Base-by-base conservation (phyloP, 2,113 vertebrate species). In the Stigmatopora nigra region DNA sequence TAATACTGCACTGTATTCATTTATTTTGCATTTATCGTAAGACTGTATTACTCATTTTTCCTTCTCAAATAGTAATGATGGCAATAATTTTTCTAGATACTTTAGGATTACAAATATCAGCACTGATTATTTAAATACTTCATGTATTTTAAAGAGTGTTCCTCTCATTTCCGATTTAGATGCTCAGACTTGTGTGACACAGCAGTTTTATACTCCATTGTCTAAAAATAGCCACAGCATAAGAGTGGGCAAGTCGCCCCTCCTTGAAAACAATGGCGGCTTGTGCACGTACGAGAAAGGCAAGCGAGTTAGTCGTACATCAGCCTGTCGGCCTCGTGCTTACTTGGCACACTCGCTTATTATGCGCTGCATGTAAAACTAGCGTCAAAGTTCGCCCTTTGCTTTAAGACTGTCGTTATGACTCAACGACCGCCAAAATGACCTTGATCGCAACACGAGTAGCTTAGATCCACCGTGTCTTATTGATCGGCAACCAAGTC, bases 321-420 rank as follows among this genome's bases (percentile, higher is more conserved):
- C 58, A 64, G 68, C 58, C 51, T 78, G 81, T 86, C 71, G 63
- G 51, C 77, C 87, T 85, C 70, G 83, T 74, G 81, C 84, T 78
- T 67, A 70, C 73, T 87, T 84, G 85, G 82, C 85, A 78, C 70
- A 75, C 81, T 31, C 25, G 25, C 25, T 65, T 35, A 5, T 71
- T 71, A 74, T 53, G 75, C 66, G 47, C 56, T 71, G 81, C 78
- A 65, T 63, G 69, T 76, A 63, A 74, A 78, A 78, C 78, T 69
- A 25, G 41, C 19, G 22, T 7, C 22, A 56, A 56, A 31, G 53
- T 56, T 56, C 22, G 31, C 13, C 22, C 1, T 56, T 15, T 31
- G 53, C 6, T 5, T 56, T 16, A 7, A 56, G 22, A 25, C 14
- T 31, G 53, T 25, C 2, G 52, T 25, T 20, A 25, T 5, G 6